Percentiles rank a stretch among this genome's conserved stretches.
These are phyloP conservation scores for Agrochola lychnidis DNA, from an alignment of 2,888 invertebrate species.

Conservation along the genomic window DNA sequence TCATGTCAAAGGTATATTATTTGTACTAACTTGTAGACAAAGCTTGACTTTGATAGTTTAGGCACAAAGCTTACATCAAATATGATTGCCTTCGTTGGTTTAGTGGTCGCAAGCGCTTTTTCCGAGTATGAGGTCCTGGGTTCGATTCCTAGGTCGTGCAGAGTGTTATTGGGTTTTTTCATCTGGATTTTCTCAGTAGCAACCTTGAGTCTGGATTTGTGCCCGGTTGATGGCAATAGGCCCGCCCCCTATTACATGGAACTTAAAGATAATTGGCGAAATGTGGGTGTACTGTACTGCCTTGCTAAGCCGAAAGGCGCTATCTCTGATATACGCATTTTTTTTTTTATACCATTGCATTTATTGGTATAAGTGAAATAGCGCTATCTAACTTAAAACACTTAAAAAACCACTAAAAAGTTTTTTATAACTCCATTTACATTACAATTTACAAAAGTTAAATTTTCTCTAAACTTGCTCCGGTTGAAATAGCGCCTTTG, in stretches of 20 bases:
- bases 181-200: background rate
- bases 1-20: conserved; percentile 43
- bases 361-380: no score
- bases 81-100: conserved; percentile 9
- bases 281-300: background rate
- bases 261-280: no score
- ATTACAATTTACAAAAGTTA: no score
- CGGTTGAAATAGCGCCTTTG: no score
- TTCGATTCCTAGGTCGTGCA: no score
- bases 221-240: background rate
- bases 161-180: background rate
- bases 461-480: no score
- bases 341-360: no score
- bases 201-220: background rate
- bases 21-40: conserved; percentile 35
- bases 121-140: background rate
- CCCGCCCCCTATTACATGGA: background rate
- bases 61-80: conserved; percentile 7
- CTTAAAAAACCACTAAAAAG: no score
- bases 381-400: no score
- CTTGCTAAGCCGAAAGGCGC: no score
- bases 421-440: no score
- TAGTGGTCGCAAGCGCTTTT: background rate
- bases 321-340: no score
- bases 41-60: conserved; percentile 25